A percentile compares a stretch with the other conserved stretches of the same genome.
phyloP scores from a whole-genome alignment of 2,888 invertebrate species.

The Dryococelus australis region DNA sequence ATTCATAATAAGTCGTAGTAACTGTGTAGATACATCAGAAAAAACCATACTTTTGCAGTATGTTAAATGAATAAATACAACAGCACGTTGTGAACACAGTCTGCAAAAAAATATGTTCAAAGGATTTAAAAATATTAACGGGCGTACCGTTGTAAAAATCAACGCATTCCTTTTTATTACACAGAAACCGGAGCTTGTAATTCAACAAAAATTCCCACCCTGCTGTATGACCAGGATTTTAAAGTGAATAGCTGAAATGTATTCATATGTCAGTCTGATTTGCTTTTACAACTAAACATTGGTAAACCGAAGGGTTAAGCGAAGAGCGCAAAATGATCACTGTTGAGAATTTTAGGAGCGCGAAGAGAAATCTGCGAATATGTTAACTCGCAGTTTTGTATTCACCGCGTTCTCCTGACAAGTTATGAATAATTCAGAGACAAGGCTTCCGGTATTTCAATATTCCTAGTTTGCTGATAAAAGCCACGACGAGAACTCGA shows the following conservation, averaged over 20 bases:
- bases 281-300: not conserved
- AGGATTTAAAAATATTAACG: too few species aligned
- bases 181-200: too few species aligned
- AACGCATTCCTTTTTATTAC: too few species aligned
- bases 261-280: not conserved
- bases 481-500: not conserved
- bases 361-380: not conserved
- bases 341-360: not conserved
- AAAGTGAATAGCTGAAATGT: not conserved
- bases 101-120: too few species aligned
- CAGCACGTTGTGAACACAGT: too few species aligned
- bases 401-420: not conserved
- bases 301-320: not conserved
- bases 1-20: too few species aligned
- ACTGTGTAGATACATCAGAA: too few species aligned
- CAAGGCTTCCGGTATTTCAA: constrained; percentile 1
- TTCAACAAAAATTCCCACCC: too few species aligned
- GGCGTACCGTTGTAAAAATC: too few species aligned
- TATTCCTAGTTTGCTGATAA: constrained; percentile 10
- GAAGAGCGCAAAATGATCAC: not conserved
- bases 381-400: not conserved
- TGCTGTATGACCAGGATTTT: not conserved
- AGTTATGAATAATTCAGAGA: constrained; percentile 16
- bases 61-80: too few species aligned
- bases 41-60: too few species aligned